These are phyloP conservation scores for Campylomormyrus tamandua DNA, from an alignment of 2,113 vertebrate genomes.

Conservation along the genomic window DNA sequence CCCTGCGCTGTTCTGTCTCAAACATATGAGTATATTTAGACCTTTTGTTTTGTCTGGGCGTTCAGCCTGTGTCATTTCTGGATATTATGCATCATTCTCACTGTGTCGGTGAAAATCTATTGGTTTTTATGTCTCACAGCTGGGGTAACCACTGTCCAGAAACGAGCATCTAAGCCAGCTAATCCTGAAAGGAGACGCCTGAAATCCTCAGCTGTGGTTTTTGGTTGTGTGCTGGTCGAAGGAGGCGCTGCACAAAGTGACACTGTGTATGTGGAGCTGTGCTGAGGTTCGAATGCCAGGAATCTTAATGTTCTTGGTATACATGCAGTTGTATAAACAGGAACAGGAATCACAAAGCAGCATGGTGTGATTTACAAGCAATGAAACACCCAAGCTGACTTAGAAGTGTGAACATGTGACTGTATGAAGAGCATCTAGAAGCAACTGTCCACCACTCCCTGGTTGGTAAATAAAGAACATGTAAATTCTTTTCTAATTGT, in stretches of 20 bases:
- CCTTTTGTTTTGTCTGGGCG: neutral
- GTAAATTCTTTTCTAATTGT: neutral
- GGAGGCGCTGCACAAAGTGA: neutral
- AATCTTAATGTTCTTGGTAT: neutral
- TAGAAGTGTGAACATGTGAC: neutral
- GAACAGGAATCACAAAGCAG: neutral
- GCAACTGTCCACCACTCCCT: neutral
- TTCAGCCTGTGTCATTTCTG: neutral
- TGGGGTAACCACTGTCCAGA: neutral
- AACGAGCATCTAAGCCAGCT: neutral
- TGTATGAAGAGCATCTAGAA: neutral
- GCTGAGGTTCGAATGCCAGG: neutral
- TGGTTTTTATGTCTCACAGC: neutral
- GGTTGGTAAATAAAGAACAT: neutral
- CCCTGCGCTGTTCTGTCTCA: neutral
- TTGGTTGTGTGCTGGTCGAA: neutral
- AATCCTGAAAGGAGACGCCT: neutral
- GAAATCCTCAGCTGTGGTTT: neutral
- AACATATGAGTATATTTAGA: neutral
- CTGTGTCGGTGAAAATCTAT: neutral
- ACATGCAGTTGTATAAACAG: neutral
- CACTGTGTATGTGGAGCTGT: neutral
- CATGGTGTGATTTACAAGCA: neutral
- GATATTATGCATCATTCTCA: neutral
- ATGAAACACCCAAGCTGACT: neutral